A percentile compares a stretch with the other conserved stretches of the same genome.
Conservation (phyloP, 2,888 invertebrate genomes). For the Argyresthia albistria region DNA sequence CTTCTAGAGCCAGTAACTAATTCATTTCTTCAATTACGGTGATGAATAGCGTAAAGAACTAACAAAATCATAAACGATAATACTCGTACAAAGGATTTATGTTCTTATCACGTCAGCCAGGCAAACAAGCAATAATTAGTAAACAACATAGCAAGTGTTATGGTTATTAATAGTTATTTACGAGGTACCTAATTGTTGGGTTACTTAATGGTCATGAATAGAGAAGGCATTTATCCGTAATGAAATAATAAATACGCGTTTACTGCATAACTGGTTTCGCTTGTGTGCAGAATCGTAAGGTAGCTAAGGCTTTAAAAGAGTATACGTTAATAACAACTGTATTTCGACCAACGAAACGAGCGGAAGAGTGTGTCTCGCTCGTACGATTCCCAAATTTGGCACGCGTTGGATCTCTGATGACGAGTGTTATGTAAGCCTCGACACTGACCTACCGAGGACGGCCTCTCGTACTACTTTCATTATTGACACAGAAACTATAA, state of each 20-base stretch:
- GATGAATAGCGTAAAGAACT: too few relatives aligned
- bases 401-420: slow-evolving; percentile 50
- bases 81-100: too few relatives aligned
- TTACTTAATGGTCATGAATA: not conserved
- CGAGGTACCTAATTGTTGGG: not conserved
- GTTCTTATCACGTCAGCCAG: too few relatives aligned
- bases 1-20: too few relatives aligned
- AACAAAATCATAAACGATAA: too few relatives aligned
- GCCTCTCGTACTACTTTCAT: slow-evolving; percentile 59
- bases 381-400: slow-evolving; percentile 28
- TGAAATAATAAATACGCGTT: not conserved
- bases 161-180: not conserved
- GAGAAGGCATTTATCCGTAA: not conserved
- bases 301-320: not conserved
- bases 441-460: slow-evolving; percentile 62
- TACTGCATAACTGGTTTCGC: not conserved
- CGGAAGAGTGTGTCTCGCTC: slow-evolving; percentile 20
- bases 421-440: slow-evolving; percentile 51
- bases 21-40: too few relatives aligned
- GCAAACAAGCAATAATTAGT: not conserved
- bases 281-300: not conserved
- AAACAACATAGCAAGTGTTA: not conserved
- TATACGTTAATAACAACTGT: not conserved
- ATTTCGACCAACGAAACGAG: slow-evolving; percentile 5
- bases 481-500: slow-evolving; percentile 65